Percentiles rank a stretch among this genome's conserved stretches.
Conservation (phyloP, 2,888 invertebrate genomes). For the Eucera pruinosa region DNA sequence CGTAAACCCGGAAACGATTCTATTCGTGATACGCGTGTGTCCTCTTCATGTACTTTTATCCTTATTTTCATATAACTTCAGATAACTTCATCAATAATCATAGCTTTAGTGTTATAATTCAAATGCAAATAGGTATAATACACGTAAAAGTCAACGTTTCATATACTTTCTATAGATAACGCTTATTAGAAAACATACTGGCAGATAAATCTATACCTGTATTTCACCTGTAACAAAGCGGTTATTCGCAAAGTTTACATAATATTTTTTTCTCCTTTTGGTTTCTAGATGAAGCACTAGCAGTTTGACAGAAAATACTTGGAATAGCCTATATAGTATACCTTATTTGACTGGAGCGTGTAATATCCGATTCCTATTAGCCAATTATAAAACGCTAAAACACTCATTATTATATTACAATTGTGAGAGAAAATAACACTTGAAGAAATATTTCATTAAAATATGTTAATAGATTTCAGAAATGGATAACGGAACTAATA, state of each 20-base stretch:
- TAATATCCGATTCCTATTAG: no score
- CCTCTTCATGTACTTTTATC: neutral
- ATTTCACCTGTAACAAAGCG: no score
- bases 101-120: neutral
- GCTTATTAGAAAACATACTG: neutral
- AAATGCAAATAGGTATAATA: neutral
- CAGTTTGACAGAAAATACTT: no score
- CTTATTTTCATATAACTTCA: no score
- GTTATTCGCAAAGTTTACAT: no score
- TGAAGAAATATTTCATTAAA: no score
- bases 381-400: no score
- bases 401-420: neutral
- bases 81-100: neutral
- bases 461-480: neutral
- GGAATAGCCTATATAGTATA: no score
- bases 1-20: slow-evolving; percentile 29
- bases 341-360: no score
- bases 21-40: neutral
- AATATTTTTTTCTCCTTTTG: no score
- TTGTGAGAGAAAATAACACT: neutral
- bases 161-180: neutral
- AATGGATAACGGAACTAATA: neutral
- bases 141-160: neutral
- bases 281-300: no score
- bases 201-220: no score